Conservation (phyloP, 2,113 vertebrate genomes). For the Xenotilapia flavipinnis region DNA sequence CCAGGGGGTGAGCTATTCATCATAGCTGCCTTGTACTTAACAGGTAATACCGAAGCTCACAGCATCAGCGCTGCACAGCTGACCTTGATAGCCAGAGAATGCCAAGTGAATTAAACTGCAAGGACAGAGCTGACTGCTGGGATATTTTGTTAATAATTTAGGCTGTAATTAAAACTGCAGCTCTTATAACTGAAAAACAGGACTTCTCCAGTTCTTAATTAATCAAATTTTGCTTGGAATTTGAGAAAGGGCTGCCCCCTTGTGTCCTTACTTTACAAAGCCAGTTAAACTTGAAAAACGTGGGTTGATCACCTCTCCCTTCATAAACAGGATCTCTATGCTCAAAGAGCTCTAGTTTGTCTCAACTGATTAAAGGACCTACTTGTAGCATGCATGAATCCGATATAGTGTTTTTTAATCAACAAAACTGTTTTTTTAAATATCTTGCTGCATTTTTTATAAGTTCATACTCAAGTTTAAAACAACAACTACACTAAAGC, state of each 20-base stretch:
- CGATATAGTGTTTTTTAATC: too few species aligned
- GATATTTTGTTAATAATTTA: not conserved
- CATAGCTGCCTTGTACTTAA: not conserved
- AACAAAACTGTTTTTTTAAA: too few species aligned
- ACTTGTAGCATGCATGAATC: not conserved
- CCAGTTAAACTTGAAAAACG: not conserved
- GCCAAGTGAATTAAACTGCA: not conserved
- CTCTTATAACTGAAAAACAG: not conserved
- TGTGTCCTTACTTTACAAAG: not conserved
- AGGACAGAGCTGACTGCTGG: not conserved
- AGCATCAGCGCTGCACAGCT: not conserved
- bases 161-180: not conserved
- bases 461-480: too few species aligned
- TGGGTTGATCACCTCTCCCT: not conserved
- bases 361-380: not conserved
- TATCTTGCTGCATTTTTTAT: too few species aligned
- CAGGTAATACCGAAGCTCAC: not conserved
- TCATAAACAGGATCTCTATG: not conserved
- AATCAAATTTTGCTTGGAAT: not conserved
- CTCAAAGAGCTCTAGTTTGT: not conserved
- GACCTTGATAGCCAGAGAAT: constrained; percentile 8
- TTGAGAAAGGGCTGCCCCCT: not conserved
- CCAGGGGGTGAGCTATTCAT: constrained; percentile 43
- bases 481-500: too few species aligned
- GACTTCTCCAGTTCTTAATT: not conserved